Base-by-base conservation (phyloP, 2,797 vertebrate genomes). In the Hippocampus kuda region DNA sequence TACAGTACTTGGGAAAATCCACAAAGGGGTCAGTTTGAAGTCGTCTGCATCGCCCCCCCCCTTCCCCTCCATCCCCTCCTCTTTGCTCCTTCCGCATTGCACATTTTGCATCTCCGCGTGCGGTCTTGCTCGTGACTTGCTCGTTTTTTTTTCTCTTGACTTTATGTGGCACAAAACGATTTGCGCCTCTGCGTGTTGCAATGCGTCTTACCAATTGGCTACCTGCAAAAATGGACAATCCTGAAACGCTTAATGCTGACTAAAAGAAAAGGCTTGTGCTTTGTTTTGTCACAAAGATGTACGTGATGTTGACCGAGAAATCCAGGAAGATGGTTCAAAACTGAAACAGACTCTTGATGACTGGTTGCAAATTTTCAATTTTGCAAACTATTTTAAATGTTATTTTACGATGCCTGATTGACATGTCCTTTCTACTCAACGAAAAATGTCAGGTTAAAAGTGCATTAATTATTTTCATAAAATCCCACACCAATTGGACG, bases 11-110 rank as follows among this genome's bases (percentile, higher is more conserved):
- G 78, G 82, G 75, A 79, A 82, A 83, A 82, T 89, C 89, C 88
- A 89, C 85, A 87, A 82, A 86, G 85, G 87, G 87, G 86, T 85
- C 86, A 86, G 83, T 84, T 83, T 77, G 70, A 82, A 80, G 76
- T 82, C 68, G 68, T 72, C 76, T 72, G 69, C 77, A 42, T 42
- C 70, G 49, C 65, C 75, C 72, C 59, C 64, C 69, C 27, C 67
- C 63, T 59, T 62, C 68, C 27, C 67, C 63, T 53, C 51, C 22
- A 42, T 27, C 41, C 42, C 26, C 57, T 4, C 26, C n/a, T 65
- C 34, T 60, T 27, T 70, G 61, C 73, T 74, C 73, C 77, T 75
- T 76, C 62, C 72, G 82, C 82, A 77, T 79, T 77, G 85, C 78
- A 85, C 81, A 83, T 69, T 73, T 56, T 80, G 63, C 68, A 66